Evolutionary conservation across 1,140 invertebrate genomes (phyloP).

Genomic region (Rhynchophorus ferrugineus): DNA sequence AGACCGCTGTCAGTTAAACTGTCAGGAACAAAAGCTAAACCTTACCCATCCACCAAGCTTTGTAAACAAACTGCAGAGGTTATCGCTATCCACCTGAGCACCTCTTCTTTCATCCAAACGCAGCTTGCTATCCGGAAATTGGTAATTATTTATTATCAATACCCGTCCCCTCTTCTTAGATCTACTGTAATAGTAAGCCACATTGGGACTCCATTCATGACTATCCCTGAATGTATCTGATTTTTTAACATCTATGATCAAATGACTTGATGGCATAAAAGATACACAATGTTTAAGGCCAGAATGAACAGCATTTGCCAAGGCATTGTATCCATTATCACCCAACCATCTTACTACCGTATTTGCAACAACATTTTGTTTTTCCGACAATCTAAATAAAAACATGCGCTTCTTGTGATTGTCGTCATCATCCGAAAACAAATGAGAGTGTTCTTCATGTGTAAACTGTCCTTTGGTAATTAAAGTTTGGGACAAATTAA

Average conservation of each 20-base stretch:
- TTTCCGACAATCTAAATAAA: slow-evolving; percentile 15
- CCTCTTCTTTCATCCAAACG: slow-evolving; percentile 41
- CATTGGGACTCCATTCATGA: slow-evolving; percentile 8
- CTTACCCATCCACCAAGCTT: slow-evolving; percentile 42
- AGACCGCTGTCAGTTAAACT: not conserved
- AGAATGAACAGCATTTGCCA: slow-evolving; percentile 4
- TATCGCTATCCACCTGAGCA: slow-evolving; percentile 44
- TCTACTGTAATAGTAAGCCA: slow-evolving; percentile 43
- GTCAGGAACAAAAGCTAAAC: not conserved
- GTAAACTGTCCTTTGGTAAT: slow-evolving; percentile 16
- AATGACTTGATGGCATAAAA: slow-evolving; percentile 1
- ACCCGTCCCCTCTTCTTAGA: slow-evolving; percentile 48
- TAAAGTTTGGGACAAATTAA: slow-evolving; percentile 5
- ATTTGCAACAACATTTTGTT: slow-evolving; percentile 10
- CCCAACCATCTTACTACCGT: slow-evolving; percentile 12
- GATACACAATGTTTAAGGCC: not conserved
- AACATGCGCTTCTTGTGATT: slow-evolving; percentile 20
- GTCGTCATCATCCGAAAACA: slow-evolving; percentile 18
- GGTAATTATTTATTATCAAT: slow-evolving; percentile 51
- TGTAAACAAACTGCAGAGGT: slow-evolving; percentile 46
- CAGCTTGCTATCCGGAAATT: slow-evolving; percentile 32
- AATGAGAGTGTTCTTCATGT: slow-evolving; percentile 12
- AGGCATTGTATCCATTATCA: slow-evolving; percentile 8
- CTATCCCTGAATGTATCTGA: slow-evolving; percentile 23
- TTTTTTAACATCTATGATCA: slow-evolving; percentile 21